Base-by-base conservation (phyloP, 2,888 invertebrate genomes). In the Brassicogethes aeneus region DNA sequence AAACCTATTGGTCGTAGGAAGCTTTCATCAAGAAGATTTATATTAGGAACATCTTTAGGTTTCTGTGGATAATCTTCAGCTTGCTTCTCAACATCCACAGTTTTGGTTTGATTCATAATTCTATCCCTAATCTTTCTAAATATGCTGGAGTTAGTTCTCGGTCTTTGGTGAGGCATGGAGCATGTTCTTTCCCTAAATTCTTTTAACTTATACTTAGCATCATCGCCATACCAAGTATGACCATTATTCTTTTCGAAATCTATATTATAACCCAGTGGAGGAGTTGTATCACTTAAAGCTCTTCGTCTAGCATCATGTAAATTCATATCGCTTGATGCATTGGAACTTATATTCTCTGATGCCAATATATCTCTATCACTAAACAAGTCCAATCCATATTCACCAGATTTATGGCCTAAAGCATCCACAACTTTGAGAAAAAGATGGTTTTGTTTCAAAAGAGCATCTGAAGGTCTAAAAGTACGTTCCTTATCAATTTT, bases 401-500 rank as follows among this genome's bases (percentile, higher is more conserved):
- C n/a, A n/a, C n/a, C n/a, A 1, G 64, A 57, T 39, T 68, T 66
- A 5, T 77, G 70, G 15, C 85, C 85, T 42, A 89, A 65, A 8
- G 87, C 85, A 54, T 83, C 82, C 0, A 87, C 86, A 34, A 90
- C 80, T 60, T 83, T 77, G 0, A 85, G 81, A 40, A 89, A 62
- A 2, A 90, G 62, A 57, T 86, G 85, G 3, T 82, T 82, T 3
- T 86, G 85, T 55, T 85, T 81, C 1, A 86, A 76, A 48, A 83
- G 75, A 7, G 80, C 80, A 45, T 80, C 77, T 1, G 79, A 76
- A 14, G 79, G 78, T 33, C 48, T 54, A 58, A 85, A 85, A 0
- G 89, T 88, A 46, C 80, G 80, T 50, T 81, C 80, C 55, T 82
- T 82, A 61, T 90, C 86, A 48, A 89, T 86, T 32, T 80, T 76